Conservation (phyloP, 2,797 vertebrate genomes). For the Coranthus polyacanthus region DNA sequence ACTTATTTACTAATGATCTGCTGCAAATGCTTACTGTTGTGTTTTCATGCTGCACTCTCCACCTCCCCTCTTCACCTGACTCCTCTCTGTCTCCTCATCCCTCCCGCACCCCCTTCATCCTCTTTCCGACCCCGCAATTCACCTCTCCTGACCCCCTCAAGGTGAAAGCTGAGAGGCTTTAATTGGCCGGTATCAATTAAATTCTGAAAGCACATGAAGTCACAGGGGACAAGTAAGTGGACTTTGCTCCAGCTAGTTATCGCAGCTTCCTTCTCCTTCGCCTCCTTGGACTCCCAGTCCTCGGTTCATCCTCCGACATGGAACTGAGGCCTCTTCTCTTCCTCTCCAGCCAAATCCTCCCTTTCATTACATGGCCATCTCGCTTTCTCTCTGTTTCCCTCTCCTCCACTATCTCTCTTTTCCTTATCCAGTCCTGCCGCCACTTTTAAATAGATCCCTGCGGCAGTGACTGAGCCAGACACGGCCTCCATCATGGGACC, state of each 20-base stretch:
- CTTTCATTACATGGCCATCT: conserved; percentile 57
- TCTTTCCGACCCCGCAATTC: conserved; percentile 45
- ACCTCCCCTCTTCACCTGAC: conserved; percentile 49
- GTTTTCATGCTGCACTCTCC: conserved; percentile 56
- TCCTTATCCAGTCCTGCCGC: conserved; percentile 67
- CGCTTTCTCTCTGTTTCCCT: conserved; percentile 7
- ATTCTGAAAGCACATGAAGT: conserved; percentile 63
- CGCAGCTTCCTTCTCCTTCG: conserved; percentile 34
- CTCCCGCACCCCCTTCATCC: conserved; percentile 27
- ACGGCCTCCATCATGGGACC: conserved; percentile 73
- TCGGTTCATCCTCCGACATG: conserved; percentile 35
- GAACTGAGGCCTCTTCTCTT: conserved; percentile 39
- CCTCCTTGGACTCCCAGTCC: conserved; percentile 44
- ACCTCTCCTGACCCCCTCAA: conserved; percentile 61
- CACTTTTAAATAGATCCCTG: conserved; percentile 80
- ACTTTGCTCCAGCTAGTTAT: conserved; percentile 64
- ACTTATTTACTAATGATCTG: conserved; percentile 79
- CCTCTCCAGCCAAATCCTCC: conserved; percentile 47
- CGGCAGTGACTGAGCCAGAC: conserved; percentile 66
- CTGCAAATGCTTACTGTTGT: conserved; percentile 75
- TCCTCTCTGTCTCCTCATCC: conserved; percentile 24
- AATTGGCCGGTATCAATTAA: conserved; percentile 85
- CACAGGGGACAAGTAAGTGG: conserved; percentile 49
- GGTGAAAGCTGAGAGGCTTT: conserved; percentile 76
- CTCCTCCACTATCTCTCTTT: conserved; percentile 38